phyloP scores from a whole-genome alignment of 2,113 vertebrate genomes.

The Periophthalmodon schlosseri region DNA sequence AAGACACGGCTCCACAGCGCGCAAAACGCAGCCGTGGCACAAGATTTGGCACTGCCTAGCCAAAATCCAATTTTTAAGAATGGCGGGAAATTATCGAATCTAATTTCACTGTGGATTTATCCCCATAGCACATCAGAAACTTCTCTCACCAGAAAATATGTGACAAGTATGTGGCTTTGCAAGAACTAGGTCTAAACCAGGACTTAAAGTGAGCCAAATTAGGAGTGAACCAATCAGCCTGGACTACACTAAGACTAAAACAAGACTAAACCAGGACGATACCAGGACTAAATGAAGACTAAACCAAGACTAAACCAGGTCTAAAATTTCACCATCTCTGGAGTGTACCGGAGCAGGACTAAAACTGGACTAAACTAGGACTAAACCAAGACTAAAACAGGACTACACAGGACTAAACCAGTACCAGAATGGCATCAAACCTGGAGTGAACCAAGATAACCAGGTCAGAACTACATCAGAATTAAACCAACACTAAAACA shows the following conservation, averaged over 20 bases:
- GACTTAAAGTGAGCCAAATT: background rate
- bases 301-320: background rate
- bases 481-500: background rate
- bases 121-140: background rate
- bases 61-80: background rate
- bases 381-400: background rate
- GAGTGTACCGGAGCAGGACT: background rate
- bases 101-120: background rate
- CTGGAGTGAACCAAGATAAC: background rate
- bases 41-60: background rate
- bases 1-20: conserved; percentile 27
- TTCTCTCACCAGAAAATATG: background rate
- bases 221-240: background rate
- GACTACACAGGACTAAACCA: background rate
- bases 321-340: too few relatives aligned
- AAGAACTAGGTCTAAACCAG: background rate
- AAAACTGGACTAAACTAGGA: background rate
- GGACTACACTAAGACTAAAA: background rate
- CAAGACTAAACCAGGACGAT: background rate
- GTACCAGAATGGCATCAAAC: background rate
- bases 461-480: background rate
- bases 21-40: background rate
- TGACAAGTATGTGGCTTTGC: background rate
- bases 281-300: background rate
- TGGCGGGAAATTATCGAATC: too few relatives aligned